A percentile compares a stretch with the other conserved stretches of the same genome.
phyloP scores from a whole-genome alignment of 2,888 invertebrate species.

The Belgica antarctica region DNA sequence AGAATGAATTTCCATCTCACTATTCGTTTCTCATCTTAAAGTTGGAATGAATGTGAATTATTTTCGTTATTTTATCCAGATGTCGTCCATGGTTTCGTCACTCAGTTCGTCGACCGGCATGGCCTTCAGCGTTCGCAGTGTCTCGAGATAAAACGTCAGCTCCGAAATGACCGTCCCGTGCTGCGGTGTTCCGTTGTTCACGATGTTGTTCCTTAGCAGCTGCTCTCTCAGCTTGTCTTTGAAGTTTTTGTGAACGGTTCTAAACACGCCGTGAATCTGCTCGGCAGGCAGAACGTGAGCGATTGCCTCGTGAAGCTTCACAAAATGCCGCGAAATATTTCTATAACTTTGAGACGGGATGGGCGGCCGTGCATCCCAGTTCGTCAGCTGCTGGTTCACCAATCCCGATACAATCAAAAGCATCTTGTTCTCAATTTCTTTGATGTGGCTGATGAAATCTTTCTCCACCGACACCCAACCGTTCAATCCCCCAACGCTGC shows the following conservation, averaged over 20 bases:
- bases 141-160: constrained; percentile 85
- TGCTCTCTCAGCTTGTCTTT: constrained; percentile 83
- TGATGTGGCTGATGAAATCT: constrained; percentile 83
- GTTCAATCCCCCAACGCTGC: constrained; percentile 45
- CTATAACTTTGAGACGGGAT: constrained; percentile 89
- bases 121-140: constrained; percentile 75
- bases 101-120: constrained; percentile 70
- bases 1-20: neutral
- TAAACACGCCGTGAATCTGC: constrained; percentile 74
- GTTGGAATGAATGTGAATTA: neutral
- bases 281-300: constrained; percentile 76
- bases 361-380: constrained; percentile 93
- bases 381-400: constrained; percentile 72
- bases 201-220: constrained; percentile 79
- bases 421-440: constrained; percentile 89
- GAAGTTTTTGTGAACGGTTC: constrained; percentile 79
- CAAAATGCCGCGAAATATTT: constrained; percentile 82
- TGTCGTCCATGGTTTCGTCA: constrained; percentile 76
- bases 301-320: constrained; percentile 87
- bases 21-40: neutral
- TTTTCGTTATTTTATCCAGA: constrained; percentile 66
- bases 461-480: constrained; percentile 72
- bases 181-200: constrained; percentile 94
- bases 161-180: constrained; percentile 93
- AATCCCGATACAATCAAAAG: constrained; percentile 84